Conservation (phyloP, 2,888 invertebrate species). For the Agriopis aurantiaria region DNA sequence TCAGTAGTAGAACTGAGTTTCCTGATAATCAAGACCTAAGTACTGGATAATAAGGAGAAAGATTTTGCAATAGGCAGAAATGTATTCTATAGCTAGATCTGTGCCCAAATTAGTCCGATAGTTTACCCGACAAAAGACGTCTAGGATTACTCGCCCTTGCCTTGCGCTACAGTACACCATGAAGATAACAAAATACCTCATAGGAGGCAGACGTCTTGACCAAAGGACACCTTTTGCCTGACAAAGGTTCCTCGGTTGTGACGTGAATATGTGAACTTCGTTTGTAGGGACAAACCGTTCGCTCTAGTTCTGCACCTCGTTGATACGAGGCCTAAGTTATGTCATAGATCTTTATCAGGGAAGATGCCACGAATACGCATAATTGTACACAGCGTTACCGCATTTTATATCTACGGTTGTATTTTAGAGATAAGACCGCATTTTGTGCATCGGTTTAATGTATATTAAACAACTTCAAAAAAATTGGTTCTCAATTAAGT, state of each 20-base stretch:
- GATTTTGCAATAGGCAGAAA: too few species aligned
- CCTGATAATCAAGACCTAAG: too few species aligned
- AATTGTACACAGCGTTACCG: too few species aligned
- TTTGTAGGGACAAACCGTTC: not conserved
- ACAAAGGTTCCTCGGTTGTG: constrained; percentile 12
- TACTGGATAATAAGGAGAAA: too few species aligned
- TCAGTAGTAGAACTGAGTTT: too few species aligned
- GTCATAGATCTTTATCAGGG: not conserved
- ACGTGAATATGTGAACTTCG: constrained; percentile 12
- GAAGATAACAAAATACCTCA: constrained; percentile 6
- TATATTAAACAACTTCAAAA: too few species aligned
- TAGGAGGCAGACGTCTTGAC: constrained; percentile 14
- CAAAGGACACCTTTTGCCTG: constrained; percentile 21
- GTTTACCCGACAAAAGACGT: constrained; percentile 11
- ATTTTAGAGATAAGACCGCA: too few species aligned
- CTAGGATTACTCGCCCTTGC: constrained; percentile 15
- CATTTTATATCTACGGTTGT: too few species aligned
- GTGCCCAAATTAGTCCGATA: not conserved
- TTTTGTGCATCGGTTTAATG: too few species aligned
- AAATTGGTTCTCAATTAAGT: too few species aligned
- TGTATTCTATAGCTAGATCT: not conserved
- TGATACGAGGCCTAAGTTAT: constrained; percentile 2
- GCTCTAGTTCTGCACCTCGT: not conserved
- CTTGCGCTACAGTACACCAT: not conserved
- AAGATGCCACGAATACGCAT: too few species aligned